These are phyloP conservation scores for Gallinago paraguaiae DNA, from an alignment of 2,113 vertebrate genomes.

Conservation along the genomic window DNA sequence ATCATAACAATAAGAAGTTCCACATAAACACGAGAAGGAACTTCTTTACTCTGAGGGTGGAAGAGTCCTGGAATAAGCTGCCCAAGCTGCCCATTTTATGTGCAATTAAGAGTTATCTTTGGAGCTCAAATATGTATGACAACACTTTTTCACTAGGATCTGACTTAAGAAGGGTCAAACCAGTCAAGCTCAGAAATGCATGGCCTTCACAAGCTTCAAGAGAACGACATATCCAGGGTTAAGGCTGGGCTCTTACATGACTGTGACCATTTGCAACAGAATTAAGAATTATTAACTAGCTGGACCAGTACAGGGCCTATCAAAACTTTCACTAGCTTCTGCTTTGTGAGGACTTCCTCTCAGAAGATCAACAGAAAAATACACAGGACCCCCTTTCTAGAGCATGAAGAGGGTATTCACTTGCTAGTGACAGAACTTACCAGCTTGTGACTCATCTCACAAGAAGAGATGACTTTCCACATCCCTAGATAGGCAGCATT, in stretches of 20 bases:
- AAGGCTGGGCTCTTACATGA: neutral
- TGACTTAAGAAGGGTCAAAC: neutral
- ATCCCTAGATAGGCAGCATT: neutral
- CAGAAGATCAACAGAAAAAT: neutral
- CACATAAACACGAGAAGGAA: no score
- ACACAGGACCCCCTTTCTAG: neutral
- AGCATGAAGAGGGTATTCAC: neutral
- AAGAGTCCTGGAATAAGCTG: no score
- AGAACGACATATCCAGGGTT: neutral
- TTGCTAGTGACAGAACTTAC: neutral
- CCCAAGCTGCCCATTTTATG: neutral
- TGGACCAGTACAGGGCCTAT: fast-evolving
- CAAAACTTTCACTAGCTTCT: neutral
- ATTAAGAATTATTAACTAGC: neutral
- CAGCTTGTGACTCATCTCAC: neutral
- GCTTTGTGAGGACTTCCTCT: neutral
- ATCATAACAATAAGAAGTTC: neutral
- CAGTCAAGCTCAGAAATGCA: neutral
- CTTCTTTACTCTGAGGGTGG: no score
- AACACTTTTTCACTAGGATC: neutral
- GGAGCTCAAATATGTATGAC: neutral
- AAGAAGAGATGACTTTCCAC: neutral
- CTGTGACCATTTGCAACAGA: neutral
- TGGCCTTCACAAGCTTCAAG: neutral
- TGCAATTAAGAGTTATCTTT: neutral